Base-by-base conservation (phyloP, 1,140 invertebrate species). In the Ladona fulva region DNA sequence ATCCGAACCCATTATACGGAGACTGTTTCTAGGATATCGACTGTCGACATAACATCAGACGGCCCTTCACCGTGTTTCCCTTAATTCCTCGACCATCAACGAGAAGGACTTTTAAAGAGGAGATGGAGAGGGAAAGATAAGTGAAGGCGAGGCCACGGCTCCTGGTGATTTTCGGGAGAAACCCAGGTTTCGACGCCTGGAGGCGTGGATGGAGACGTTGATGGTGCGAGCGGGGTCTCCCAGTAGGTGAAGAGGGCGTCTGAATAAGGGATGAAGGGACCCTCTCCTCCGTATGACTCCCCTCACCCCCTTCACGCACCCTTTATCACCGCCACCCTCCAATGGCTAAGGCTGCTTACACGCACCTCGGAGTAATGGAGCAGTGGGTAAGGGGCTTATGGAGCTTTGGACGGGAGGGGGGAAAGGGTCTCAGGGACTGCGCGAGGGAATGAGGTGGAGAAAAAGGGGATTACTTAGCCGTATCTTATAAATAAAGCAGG, bases 131-230 rank as follows among this genome's bases (percentile, higher is more conserved):
- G 52, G 52, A 66, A 66, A 22, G 52, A 22, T 12, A 12, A 37
- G 8, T 37, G 29, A 1, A 37, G 29, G 29, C 8, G n/a, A n/a
- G n/a, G n/a, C n/a, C n/a, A 52, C 10, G 19, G 44, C 44, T 52
- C 19, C 10, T 19, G 19, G 44, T 19, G 44, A 19, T 66, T 66
- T 66, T 22, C 52, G n/a, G 52, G 3, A 19, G 10, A 11, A 19
- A 10, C 10, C 19, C 44, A 19, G 44, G 44, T 52, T 10, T 52
- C 19, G 44, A 66, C 52, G 1, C 52, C 52, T 22, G 1, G n/a
- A 66, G 52, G 52, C n/a, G 52, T 66, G 52, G 44, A 66, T 66
- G 52, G 52, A 66, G 52, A 66, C 52, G 52, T 66, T 37, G 29
- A 37, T 37, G 29, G 29, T 37, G n/a, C n/a, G n/a, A n/a, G n/a